phyloP scores from a whole-genome alignment of 2,888 invertebrate species.

The Molanna angustata region DNA sequence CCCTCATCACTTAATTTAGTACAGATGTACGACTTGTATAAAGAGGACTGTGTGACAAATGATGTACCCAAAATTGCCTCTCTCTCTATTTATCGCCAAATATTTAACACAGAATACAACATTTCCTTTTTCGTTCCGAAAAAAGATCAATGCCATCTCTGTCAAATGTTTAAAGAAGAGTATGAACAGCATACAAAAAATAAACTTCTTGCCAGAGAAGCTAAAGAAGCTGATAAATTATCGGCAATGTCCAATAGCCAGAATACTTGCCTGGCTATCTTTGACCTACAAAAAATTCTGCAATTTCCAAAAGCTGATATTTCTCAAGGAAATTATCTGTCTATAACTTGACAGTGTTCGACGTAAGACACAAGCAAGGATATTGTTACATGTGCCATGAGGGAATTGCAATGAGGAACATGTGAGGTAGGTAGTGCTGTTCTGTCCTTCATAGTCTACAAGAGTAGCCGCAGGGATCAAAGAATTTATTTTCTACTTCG shows the following conservation, averaged over 20 bases:
- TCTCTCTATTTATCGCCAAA: too few relatives aligned
- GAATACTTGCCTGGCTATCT: background rate
- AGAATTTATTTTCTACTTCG: constrained; percentile 37
- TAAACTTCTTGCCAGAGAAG: background rate
- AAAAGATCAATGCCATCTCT: too few relatives aligned
- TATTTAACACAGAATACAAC: too few relatives aligned
- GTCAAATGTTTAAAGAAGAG: constrained; percentile 18
- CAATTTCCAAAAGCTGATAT: background rate
- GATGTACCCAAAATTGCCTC: too few relatives aligned
- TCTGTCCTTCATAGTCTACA: background rate
- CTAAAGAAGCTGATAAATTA: background rate
- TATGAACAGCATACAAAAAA: constrained; percentile 1
- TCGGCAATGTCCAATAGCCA: background rate
- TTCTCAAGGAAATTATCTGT: background rate
- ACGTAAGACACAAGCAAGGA: too few relatives aligned
- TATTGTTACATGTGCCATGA: background rate
- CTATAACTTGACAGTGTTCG: background rate
- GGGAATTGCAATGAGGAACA: background rate
- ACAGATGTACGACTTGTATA: too few relatives aligned
- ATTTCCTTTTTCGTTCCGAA: too few relatives aligned
- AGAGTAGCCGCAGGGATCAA: constrained; percentile 1
- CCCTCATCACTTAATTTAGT: too few relatives aligned
- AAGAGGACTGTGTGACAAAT: too few relatives aligned
- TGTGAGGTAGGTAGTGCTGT: background rate
- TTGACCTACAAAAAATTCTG: background rate